Conservation (phyloP, 2,797 vertebrate genomes). For the Australoheros facetus region DNA sequence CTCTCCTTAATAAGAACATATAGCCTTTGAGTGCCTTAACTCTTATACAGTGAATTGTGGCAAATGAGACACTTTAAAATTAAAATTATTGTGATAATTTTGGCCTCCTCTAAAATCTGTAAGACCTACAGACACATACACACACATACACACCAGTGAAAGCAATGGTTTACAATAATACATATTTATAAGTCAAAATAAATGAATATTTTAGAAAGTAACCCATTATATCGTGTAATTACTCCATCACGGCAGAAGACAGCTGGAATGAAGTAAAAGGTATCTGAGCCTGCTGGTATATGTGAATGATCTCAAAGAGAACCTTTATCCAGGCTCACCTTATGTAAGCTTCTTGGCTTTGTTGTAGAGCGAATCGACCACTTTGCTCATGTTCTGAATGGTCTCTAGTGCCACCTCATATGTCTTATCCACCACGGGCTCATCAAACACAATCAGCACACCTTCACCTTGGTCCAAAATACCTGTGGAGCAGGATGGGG, state of each 20-base stretch:
- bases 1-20: background rate
- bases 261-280: background rate
- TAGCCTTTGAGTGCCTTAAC: background rate
- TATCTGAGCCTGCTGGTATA: no score
- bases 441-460: constrained; percentile 93
- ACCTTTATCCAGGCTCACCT: constrained; percentile 61
- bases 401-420: constrained; percentile 94
- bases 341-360: constrained; percentile 99
- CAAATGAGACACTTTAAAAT: no score
- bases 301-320: background rate
- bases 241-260: background rate
- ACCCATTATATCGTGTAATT: background rate
- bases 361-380: constrained; percentile 98
- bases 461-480: constrained; percentile 97
- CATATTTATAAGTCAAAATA: background rate
- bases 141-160: no score
- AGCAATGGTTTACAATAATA: background rate
- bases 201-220: background rate
- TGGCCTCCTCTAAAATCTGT: no score
- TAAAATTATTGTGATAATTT: no score
- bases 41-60: no score
- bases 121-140: no score
- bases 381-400: constrained; percentile 98
- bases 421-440: constrained; percentile 94
- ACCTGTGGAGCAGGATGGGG: constrained; percentile 69